Conservation (phyloP, 2,797 vertebrate genomes). For the Arremon brunneinucha region DNA sequence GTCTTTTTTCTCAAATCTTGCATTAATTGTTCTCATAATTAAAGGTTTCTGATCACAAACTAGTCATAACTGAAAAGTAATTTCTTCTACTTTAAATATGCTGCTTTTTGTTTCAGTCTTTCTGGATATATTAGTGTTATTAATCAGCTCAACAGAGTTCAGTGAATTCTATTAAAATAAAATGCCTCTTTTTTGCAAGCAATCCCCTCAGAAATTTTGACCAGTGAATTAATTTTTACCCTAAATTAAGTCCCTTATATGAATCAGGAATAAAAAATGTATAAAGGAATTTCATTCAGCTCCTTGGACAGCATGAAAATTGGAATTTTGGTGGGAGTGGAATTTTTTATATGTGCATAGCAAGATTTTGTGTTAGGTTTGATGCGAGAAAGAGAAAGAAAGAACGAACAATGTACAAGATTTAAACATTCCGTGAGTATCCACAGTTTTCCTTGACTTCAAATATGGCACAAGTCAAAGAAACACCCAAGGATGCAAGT, state of each 20-base stretch:
- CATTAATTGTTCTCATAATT: not conserved
- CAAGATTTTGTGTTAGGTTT: not conserved
- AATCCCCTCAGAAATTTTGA: not conserved
- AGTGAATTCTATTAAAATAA: not conserved
- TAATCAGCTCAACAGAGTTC: not conserved
- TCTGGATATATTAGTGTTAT: not conserved
- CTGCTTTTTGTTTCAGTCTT: not conserved
- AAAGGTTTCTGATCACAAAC: not conserved
- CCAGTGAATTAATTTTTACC: not conserved
- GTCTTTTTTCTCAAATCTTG: not conserved
- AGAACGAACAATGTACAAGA: not conserved
- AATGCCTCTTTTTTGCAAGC: not conserved
- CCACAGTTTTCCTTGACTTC: not conserved
- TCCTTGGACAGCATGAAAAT: not conserved
- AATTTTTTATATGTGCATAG: not conserved
- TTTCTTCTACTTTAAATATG: not conserved
- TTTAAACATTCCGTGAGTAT: not conserved
- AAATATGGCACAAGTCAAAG: not conserved
- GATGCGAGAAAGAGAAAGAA: not conserved
- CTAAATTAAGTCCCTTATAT: not conserved
- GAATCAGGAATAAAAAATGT: not conserved
- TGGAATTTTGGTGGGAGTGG: rapidly evolving
- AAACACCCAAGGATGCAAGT: not conserved
- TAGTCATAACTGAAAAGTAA: not conserved
- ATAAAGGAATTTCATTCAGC: not conserved